Percentiles rank a stretch among this genome's conserved stretches.
Evolutionary conservation across 1,140 invertebrate genomes (phyloP).

Genomic region (Heliconius melpomene): DNA sequence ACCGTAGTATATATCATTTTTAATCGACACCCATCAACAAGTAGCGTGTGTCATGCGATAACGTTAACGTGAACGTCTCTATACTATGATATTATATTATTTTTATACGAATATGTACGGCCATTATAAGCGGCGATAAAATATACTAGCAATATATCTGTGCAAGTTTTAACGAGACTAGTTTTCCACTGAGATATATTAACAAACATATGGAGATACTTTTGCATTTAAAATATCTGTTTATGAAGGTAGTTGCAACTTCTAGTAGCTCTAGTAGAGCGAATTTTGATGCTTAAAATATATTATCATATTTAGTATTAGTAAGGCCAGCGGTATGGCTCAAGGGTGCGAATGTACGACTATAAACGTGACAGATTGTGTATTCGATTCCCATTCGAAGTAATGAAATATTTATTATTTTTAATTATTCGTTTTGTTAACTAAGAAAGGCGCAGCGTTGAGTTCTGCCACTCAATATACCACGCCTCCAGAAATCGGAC

Average conservation of each 20-base stretch:
- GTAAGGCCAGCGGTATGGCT: too few species aligned
- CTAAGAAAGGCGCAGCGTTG: too few species aligned
- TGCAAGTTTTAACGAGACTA: slow-evolving; percentile 1
- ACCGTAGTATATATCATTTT: slow-evolving; percentile 6
- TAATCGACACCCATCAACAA: slow-evolving; percentile 9
- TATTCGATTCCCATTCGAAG: too few species aligned
- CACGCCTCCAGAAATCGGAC: too few species aligned
- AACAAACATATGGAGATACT: slow-evolving; percentile 1
- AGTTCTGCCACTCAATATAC: too few species aligned
- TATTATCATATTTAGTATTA: too few species aligned
- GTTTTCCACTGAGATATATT: slow-evolving; percentile 1
- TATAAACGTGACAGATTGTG: too few species aligned
- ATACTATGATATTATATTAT: background rate
- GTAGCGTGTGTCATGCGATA: slow-evolving; percentile 11
- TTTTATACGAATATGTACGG: background rate
- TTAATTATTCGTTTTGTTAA: too few species aligned
- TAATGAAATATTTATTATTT: too few species aligned
- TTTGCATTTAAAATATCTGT: slow-evolving; percentile 3
- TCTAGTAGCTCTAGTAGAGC: background rate
- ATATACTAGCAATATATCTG: slow-evolving; percentile 4
- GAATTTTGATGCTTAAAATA: background rate
- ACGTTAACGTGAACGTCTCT: slow-evolving; percentile 1
- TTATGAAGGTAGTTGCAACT: slow-evolving; percentile 1
- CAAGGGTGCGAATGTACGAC: too few species aligned
- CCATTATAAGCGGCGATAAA: slow-evolving; percentile 1